These are phyloP conservation scores for Syngnathus rostellatus DNA, from an alignment of 2,797 vertebrate genomes.

Conservation along the genomic window DNA sequence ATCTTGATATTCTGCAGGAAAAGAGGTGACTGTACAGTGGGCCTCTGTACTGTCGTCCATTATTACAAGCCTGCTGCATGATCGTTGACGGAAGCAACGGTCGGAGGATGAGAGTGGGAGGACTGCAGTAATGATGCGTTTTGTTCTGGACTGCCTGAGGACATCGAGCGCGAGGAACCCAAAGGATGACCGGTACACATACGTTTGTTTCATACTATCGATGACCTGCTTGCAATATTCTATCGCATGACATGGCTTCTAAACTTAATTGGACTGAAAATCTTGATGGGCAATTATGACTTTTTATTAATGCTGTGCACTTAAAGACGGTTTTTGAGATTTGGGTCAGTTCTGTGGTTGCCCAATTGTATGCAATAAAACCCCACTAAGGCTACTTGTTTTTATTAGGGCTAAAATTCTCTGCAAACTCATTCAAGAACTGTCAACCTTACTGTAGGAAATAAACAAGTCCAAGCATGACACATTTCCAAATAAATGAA, in stretches of 20 bases:
- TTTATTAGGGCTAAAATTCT: no score
- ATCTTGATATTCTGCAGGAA: background rate
- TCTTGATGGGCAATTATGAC: background rate
- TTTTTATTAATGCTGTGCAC: background rate
- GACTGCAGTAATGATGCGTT: constrained; percentile 46
- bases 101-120: constrained; percentile 26
- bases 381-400: background rate
- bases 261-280: background rate
- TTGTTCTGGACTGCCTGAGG: constrained; percentile 44
- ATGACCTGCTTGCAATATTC: no score
- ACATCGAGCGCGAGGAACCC: constrained; percentile 16
- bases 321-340: background rate
- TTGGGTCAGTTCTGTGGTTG: background rate
- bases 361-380: background rate
- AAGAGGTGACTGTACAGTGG: no score
- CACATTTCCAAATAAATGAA: no score
- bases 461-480: no score
- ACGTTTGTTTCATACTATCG: background rate
- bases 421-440: no score
- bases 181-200: constrained; percentile 16
- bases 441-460: no score
- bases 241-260: background rate
- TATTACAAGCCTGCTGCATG: background rate
- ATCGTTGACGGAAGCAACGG: constrained; percentile 2
- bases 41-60: background rate